These are phyloP conservation scores for Zeus faber DNA, from an alignment of 2,113 vertebrate species.

Conservation along the genomic window DNA sequence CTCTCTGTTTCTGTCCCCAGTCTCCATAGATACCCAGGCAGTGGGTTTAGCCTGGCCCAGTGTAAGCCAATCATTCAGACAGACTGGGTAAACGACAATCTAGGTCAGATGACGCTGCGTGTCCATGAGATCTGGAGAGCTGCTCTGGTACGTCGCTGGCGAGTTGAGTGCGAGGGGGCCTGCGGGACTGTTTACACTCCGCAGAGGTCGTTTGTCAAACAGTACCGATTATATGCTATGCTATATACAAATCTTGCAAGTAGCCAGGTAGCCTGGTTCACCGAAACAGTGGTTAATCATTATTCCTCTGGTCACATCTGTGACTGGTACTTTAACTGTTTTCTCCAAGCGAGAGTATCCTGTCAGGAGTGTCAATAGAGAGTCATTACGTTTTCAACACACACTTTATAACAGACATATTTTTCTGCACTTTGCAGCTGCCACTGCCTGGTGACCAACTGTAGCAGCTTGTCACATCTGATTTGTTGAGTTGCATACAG, in stretches of 20 bases:
- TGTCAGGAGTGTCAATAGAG: no score
- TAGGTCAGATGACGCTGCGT: constrained; percentile 31
- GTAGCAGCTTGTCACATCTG: no score
- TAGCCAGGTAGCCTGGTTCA: no score
- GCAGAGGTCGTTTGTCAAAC: background rate
- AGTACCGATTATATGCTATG: background rate
- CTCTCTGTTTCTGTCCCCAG: background rate
- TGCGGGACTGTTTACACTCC: background rate
- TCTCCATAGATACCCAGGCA: constrained; percentile 48
- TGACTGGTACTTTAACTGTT: no score
- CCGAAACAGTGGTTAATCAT: no score
- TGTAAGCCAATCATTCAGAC: constrained; percentile 37
- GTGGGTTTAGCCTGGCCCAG: constrained; percentile 20
- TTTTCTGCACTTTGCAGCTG: no score
- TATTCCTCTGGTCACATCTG: no score
- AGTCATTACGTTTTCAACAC: no score
- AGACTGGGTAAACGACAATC: constrained; percentile 17
- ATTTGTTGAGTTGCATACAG: no score
- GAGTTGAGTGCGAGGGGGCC: background rate
- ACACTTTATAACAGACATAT: no score
- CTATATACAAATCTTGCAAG: background rate
- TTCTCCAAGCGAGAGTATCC: no score
- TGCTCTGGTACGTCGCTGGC: background rate
- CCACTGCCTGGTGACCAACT: no score
- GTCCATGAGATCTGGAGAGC: background rate